phyloP scores from a whole-genome alignment of 2,113 vertebrate genomes.

The Microcebus murinus region DNA sequence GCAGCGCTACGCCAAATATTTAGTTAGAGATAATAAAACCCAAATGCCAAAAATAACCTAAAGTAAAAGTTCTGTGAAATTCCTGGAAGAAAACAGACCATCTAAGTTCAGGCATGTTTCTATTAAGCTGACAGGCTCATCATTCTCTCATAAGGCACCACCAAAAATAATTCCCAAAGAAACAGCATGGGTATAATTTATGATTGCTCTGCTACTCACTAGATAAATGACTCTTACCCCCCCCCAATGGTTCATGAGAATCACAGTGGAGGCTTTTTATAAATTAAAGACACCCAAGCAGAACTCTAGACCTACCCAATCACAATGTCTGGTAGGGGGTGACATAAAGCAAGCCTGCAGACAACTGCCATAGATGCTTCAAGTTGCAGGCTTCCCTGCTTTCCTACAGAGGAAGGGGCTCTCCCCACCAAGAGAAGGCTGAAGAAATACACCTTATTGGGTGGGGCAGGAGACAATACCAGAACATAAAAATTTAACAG shows the following conservation, averaged over 20 bases:
- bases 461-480: neutral
- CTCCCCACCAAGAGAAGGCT: no score
- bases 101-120: constrained; percentile 22
- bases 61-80: constrained; percentile 44
- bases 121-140: constrained; percentile 36
- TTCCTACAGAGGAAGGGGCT: neutral
- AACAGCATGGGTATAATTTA: neutral
- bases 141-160: neutral
- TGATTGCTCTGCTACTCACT: neutral
- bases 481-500: neutral
- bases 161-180: neutral
- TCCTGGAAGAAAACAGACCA: constrained; percentile 41
- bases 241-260: neutral
- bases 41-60: constrained; percentile 22
- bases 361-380: rapidly evolving
- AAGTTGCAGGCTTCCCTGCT: neutral
- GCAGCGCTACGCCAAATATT: neutral
- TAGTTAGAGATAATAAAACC: constrained; percentile 31
- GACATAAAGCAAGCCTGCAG: neutral
- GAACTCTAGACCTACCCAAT: neutral
- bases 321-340: neutral
- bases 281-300: neutral
- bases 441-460: neutral
- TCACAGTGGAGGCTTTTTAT: neutral
- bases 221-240: neutral